Conservation (phyloP, 1,140 invertebrate genomes). For the Danaus melanippus region DNA sequence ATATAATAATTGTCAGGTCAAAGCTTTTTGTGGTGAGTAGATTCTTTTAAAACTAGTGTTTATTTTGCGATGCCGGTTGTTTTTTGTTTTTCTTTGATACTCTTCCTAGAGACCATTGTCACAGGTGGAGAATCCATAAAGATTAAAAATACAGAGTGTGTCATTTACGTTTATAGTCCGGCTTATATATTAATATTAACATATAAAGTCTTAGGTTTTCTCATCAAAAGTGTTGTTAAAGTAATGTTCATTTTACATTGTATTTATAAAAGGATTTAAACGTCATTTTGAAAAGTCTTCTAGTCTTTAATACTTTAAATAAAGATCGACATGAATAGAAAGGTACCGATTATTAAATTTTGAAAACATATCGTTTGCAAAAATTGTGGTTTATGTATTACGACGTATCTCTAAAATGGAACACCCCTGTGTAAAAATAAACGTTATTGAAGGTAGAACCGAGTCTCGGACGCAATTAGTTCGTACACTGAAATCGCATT, state of each 20-base stretch:
- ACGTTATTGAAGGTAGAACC: conserved; percentile 26
- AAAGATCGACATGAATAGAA: no score
- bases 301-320: no score
- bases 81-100: conserved; percentile 24
- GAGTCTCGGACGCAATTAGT: conserved; percentile 41
- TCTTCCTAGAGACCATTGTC: conserved; percentile 23
- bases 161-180: background rate
- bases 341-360: no score
- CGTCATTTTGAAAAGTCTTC: no score
- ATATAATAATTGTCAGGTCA: no score
- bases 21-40: background rate
- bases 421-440: conserved; percentile 29
- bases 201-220: no score
- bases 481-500: conserved; percentile 48
- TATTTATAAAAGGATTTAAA: no score
- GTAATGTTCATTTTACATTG: no score
- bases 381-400: no score
- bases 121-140: conserved; percentile 17
- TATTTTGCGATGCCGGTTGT: conserved; percentile 9
- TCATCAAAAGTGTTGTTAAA: no score
- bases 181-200: no score
- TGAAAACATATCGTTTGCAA: no score
- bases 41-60: conserved; percentile 8
- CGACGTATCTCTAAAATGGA: background rate
- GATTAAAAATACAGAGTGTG: conserved; percentile 12